phyloP scores from a whole-genome alignment of 2,888 invertebrate genomes.

The Rapana venosa region DNA sequence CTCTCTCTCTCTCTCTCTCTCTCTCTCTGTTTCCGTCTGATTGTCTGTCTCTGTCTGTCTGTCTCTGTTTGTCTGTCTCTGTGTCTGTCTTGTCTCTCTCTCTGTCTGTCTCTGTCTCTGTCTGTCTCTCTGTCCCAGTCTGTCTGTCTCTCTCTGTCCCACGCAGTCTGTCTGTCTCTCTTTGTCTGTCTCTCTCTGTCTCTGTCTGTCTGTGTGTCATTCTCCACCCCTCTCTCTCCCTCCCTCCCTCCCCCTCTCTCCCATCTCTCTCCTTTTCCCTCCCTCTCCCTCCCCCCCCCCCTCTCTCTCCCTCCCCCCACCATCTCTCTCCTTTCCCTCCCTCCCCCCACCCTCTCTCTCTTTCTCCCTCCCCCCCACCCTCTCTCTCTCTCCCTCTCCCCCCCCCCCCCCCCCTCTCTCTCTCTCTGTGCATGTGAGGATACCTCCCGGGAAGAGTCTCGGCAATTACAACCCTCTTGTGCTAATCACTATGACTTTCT shows the following conservation, averaged over 20 bases:
- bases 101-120: not conserved
- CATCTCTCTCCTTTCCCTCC: not conserved
- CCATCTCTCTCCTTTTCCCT: not conserved
- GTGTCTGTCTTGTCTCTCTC: too few species aligned
- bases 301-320: not conserved
- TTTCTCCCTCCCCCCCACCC: not conserved
- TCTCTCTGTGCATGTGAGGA: not conserved
- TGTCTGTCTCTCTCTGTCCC: not conserved
- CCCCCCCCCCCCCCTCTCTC: not conserved
- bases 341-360: not conserved
- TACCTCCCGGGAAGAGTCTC: not conserved
- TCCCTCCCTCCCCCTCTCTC: not conserved
- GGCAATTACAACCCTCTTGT: too few species aligned
- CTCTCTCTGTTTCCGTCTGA: not conserved
- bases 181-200: too few species aligned
- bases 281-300: slow-evolving; percentile 2
- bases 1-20: not conserved
- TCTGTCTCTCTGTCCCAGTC: not conserved
- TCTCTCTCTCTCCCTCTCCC: not conserved
- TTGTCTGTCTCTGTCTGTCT: not conserved
- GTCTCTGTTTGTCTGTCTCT: slow-evolving; percentile 13
- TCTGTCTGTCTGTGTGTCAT: too few species aligned
- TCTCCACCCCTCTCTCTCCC: not conserved
- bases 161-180: too few species aligned
- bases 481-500: too few species aligned